Base-by-base conservation (phyloP, 2,888 invertebrate species). In the Rotaria macrura region DNA sequence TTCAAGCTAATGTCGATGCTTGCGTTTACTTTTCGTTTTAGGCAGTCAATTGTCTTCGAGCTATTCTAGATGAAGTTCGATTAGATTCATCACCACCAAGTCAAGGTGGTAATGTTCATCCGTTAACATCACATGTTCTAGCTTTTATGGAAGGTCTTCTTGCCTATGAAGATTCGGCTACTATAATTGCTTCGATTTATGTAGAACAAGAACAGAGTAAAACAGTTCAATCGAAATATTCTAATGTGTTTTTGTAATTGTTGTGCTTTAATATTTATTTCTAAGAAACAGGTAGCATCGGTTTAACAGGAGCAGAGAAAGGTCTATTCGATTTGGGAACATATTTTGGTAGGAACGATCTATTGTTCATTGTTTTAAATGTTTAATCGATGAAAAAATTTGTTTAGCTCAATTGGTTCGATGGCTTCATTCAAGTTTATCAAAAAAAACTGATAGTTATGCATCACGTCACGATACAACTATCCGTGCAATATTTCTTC, bases 41-140 rank as follows among this genome's bases (percentile, higher is more conserved):
- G 79, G 79, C 79, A 43, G 79, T 79, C 0, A 43, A 1, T 25
- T 43, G 9, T 79, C 43, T 79, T 43, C 79, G 79, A 43, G 7
- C 0, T 12, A 7, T 79, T 43, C 34, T 79, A 43, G 79, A 79
- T 20, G 79, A 79, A 43, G n/a, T 79, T 47, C 47, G 25, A 79
- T 5, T 23, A n/a, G 79, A 79, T 79, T 0, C 25, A 43, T n/a
- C 25, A 43, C 43, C 79, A 43, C 79, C 43, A n/a, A 43, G 43
- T 25, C 43, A 43, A 43, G 79, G 79, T 79, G 79, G 79, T n/a
- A 79, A 79, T 79, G 79, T 79, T 6, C 79, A 79, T 79, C 79
- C 79, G 20, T 79, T 79, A 79, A 79, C 79, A 79, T 79, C 79
- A 25, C 79, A 79, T 43, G 79, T 79, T 25, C 43, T 79, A n/a